Evolutionary conservation across 2,113 vertebrate species (phyloP).

Genomic region (Salminus brasiliensis): DNA sequence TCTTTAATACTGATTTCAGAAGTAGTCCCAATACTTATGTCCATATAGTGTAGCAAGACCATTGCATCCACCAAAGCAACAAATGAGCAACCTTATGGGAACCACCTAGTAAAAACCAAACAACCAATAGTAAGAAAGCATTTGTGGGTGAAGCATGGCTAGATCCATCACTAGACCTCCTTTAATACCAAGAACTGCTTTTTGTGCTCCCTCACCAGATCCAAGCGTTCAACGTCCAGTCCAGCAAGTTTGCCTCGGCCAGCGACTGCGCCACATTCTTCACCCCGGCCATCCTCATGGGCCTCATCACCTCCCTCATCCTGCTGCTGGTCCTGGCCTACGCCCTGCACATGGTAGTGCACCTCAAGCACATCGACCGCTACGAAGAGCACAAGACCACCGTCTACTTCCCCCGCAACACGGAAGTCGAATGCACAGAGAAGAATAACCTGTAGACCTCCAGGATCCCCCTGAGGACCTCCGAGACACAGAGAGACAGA

Average conservation of each 20-base stretch:
- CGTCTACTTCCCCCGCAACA: conserved; percentile 80
- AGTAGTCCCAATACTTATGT: no score
- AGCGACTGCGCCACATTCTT: conserved; percentile 87
- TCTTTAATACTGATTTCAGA: no score
- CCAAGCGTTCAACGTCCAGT: conserved; percentile 90
- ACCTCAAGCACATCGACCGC: conserved; percentile 90
- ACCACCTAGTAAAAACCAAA: no score
- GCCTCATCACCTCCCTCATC: conserved; percentile 87
- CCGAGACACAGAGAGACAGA: conserved; percentile 32
- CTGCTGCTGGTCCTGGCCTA: conserved; percentile 91
- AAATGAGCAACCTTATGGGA: no score
- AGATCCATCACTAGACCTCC: background rate
- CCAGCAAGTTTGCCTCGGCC: conserved; percentile 84
- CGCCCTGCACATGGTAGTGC: conserved; percentile 91
- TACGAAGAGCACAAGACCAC: conserved; percentile 88
- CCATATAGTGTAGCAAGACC: no score
- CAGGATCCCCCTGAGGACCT: background rate
- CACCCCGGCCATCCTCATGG: conserved; percentile 91
- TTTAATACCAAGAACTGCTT: background rate
- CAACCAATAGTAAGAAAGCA: background rate
- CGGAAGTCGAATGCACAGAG: conserved; percentile 77
- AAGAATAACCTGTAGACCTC: conserved; percentile 74
- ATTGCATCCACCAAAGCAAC: no score
- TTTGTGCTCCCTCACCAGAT: conserved; percentile 75
- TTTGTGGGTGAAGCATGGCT: background rate